Base-by-base conservation (phyloP, 1,140 invertebrate genomes). In the Drosophila pectinifera region DNA sequence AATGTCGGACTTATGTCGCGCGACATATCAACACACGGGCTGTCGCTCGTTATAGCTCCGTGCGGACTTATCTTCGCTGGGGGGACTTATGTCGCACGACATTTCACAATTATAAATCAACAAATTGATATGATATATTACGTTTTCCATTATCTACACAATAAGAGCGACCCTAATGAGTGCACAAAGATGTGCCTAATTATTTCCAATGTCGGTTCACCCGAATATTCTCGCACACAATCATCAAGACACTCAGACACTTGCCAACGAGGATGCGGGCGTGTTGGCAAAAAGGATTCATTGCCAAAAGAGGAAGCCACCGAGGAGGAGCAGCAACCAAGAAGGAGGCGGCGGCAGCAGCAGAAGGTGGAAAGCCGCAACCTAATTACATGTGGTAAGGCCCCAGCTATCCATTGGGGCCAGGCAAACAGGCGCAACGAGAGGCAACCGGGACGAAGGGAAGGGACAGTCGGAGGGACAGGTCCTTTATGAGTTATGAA, bases 301-400 rank as follows among this genome's bases (percentile, higher is more conserved):
- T 80, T 82, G 77, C 84, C 84, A 83, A 83, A 84, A 81, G 57
- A 46, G 36, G 68, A 59, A 63, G 59, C n/a, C 28, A 43, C 58
- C 28, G 28, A 46, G 43, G 61, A 78, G 31, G 28, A 43, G 43
- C 56, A 79, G 45, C 2, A 18, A 26, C 39, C 18, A 58, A 46
- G 57, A 28, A 36, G 31, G 28, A 51, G 20, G 56, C 26, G 56
- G 56, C 28, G n/a, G n/a, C n/a, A 53, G 49, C 31, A 7, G 59
- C 39, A 84, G 76, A 88, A 88, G 85, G 79, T 78, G 68, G 67
- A 74, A 72, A 83, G 62, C 84, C 84, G 55, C 84, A 88, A 88
- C 84, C 84, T 88, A 88, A 88, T 88, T 88, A 88, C 84, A 89
- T 83, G 82, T 86, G 82, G 82, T 81, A 65, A 58, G 48, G 43